Conservation (phyloP, 2,888 invertebrate species). For the Oscheius sp. region DNA sequence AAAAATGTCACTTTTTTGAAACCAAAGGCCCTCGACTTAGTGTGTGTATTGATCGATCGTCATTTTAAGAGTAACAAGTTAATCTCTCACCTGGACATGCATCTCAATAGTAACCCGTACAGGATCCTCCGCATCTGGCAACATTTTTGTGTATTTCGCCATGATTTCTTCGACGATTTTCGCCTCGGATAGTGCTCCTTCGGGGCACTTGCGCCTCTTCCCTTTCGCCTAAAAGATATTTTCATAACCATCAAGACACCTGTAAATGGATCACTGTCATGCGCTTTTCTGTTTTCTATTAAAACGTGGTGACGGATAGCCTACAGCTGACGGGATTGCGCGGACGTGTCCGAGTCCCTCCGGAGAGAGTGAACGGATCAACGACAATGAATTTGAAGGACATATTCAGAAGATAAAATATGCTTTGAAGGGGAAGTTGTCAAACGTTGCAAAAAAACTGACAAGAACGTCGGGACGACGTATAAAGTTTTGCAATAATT, state of each 20-base stretch:
- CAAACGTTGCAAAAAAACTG: neutral
- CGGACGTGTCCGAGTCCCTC: neutral
- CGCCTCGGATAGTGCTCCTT: slow-evolving; percentile 64
- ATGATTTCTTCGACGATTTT: slow-evolving; percentile 63
- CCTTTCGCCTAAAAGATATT: slow-evolving; percentile 44
- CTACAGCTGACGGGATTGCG: slow-evolving; percentile 16
- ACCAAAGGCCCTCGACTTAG: neutral
- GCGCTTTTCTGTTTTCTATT: slow-evolving; percentile 14
- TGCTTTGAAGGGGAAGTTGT: slow-evolving; percentile 15
- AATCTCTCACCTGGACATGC: slow-evolving; percentile 61
- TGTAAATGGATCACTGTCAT: slow-evolving; percentile 1
- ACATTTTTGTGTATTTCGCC: slow-evolving; percentile 68
- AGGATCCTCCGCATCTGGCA: slow-evolving; percentile 68
- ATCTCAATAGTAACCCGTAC: slow-evolving; percentile 66
- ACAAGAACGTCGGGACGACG: neutral
- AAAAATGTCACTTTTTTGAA: slow-evolving; percentile 24
- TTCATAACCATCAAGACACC: slow-evolving; percentile 1
- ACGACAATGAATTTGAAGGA: neutral
- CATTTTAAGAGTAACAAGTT: neutral
- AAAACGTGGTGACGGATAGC: neutral
- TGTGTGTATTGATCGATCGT: neutral
- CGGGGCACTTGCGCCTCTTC: slow-evolving; percentile 66
- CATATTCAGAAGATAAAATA: neutral
- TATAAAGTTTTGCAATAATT: neutral
- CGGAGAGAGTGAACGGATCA: neutral